Conservation (phyloP, 1,140 invertebrate genomes). For the Sweltsa coloradensis region DNA sequence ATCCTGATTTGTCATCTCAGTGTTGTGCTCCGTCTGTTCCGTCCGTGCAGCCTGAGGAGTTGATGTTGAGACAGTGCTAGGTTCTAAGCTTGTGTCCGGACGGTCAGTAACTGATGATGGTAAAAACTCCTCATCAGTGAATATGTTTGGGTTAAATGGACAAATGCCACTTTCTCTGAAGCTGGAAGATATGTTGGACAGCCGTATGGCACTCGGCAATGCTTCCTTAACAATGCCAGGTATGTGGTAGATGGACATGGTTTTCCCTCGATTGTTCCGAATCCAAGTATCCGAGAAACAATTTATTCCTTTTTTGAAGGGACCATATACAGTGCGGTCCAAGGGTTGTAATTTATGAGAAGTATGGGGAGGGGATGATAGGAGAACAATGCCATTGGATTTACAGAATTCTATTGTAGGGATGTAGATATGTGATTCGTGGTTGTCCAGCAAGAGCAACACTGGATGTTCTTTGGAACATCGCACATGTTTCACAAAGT, state of each 20-base stretch:
- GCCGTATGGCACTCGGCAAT: slow-evolving; percentile 26
- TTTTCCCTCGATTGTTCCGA: slow-evolving; percentile 30
- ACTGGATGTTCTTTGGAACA: slow-evolving; percentile 22
- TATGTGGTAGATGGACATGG: slow-evolving; percentile 36
- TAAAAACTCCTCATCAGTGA: slow-evolving; percentile 27
- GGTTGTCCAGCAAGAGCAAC: slow-evolving; percentile 31
- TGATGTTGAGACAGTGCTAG: no score
- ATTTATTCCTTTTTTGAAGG: no score
- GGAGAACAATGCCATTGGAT: slow-evolving; percentile 23
- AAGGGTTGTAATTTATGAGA: no score
- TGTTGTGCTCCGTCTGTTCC: no score
- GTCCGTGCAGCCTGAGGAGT: no score
- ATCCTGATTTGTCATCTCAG: no score
- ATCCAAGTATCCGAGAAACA: no score
- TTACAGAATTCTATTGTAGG: slow-evolving; percentile 22
- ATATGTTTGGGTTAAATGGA: slow-evolving; percentile 27
- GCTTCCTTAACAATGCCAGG: slow-evolving; percentile 27
- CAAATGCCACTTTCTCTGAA: slow-evolving; percentile 29
- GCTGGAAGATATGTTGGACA: slow-evolving; percentile 30
- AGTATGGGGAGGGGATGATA: slow-evolving; percentile 25
- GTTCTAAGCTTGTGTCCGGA: no score
- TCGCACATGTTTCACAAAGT: slow-evolving; percentile 26
- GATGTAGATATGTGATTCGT: slow-evolving; percentile 24
- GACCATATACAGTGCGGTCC: no score
- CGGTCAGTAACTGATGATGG: no score